A percentile compares a stretch with the other conserved stretches of the same genome.
Conservation (phyloP, 1,140 invertebrate species). For the Arion vulgaris region DNA sequence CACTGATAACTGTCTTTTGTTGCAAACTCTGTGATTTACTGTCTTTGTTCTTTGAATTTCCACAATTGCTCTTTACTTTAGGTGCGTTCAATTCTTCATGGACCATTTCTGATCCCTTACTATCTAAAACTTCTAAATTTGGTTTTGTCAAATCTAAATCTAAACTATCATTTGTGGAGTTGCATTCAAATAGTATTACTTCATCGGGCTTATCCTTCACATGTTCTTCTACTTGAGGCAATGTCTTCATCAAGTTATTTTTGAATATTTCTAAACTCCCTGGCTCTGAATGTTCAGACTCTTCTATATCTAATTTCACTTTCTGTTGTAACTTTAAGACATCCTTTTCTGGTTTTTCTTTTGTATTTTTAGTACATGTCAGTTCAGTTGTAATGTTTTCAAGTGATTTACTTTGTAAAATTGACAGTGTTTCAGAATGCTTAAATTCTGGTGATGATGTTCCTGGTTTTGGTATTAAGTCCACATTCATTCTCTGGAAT, state of each 20-base stretch:
- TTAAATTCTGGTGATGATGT: neutral
- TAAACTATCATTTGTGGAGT: neutral
- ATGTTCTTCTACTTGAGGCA: neutral
- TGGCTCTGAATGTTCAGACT: neutral
- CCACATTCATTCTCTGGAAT: neutral
- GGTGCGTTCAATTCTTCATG: neutral
- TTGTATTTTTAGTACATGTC: neutral
- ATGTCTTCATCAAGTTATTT: neutral
- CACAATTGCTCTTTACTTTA: neutral
- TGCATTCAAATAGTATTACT: neutral
- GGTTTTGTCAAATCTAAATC: neutral
- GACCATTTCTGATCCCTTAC: neutral
- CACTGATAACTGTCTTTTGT: neutral
- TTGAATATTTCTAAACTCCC: neutral
- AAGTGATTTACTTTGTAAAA: neutral
- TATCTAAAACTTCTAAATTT: neutral
- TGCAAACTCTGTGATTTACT: neutral
- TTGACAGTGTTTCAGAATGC: neutral
- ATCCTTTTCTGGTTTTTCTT: neutral
- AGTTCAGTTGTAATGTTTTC: neutral
- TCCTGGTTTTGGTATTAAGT: neutral
- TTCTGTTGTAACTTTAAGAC: neutral
- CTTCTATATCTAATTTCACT: neutral
- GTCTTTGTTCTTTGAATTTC: constrained; percentile 11
- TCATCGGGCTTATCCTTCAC: neutral